Base-by-base conservation (phyloP, 2,113 vertebrate species). In the Onychorhynchus coronatus region DNA sequence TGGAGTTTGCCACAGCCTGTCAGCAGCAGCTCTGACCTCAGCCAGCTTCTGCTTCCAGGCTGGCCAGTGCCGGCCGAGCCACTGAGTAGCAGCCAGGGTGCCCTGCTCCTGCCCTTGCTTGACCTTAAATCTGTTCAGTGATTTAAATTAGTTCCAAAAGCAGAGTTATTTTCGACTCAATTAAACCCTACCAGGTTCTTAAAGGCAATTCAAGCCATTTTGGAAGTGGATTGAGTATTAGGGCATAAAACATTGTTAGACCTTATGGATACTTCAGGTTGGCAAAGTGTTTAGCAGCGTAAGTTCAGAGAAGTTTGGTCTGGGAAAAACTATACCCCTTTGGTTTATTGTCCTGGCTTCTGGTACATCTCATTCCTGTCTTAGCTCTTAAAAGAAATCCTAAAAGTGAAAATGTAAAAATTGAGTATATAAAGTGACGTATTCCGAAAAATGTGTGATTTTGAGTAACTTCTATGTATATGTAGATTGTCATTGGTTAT, bases 41-140 rank as follows among this genome's bases (percentile, higher is more conserved):
- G 0, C 27, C 44, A 46, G 67, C 30, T 27, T 11, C 83, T 67
- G 71, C 50, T 50, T 18, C 67, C 42, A 1, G 6, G 2, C 85
- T 31, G 76, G 3, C 25, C 0, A 0, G 2, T 63, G 61, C 37
- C 27, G 53, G 30, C 30, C 30, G 53, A 33, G 53, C 53, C 15
- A 6, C 58, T 16, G 58, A 37, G 58, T n/a, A 11, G 58, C 58
- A 17, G n/a, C n/a, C 58, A 12, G 42, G 25, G 20, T 79, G 82
- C 58, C 56, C 53, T 52, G 49, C 30, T 22, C 14, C 0, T 61
- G 76, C 31, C 25, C 16, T 0, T 52, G 75, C 30, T 23, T 22
- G 12, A 12, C 82, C 70, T 52, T 31, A 3, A 19, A 5, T 24
- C 68, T 62, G 2, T 14, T 53, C 46, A 24, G 4, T 7, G 47